Evolutionary conservation across 1,140 invertebrate genomes (phyloP), one percentile per base, ranked within the genome.

Genomic region (Drosophila repleta): DNA sequence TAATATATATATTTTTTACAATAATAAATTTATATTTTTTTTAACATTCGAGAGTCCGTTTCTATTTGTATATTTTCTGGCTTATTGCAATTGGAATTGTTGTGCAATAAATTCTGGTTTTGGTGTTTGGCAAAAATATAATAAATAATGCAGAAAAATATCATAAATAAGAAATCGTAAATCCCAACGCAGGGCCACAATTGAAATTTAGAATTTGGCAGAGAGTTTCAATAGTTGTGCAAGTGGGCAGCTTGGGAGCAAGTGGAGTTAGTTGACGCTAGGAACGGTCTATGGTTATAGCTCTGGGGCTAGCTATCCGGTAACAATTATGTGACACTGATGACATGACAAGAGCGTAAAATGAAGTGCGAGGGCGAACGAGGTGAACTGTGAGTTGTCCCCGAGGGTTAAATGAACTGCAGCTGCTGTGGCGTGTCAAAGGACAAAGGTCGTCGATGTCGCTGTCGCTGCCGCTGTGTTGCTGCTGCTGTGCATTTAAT

Each of bases 401-500:
- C 45, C 24, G 21, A 21, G 67, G 67, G 61, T 35, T 70, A 51
- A 70, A 70, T 56, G 67, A 62, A 69, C 43, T 62, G 51, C 51
- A 43, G 26, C 20, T 69, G 57, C 26, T 66, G 46, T 66, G 58
- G 11, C 7, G 21, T 55, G 62, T 58, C 68, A 61, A 60, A 60
- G 56, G 49, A 73, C 60, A 71, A 73, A 61, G 70, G 68, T 71
- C 53, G 68, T 15, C 52, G 66, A 26, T 69, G 61, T 53, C 48
- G 56, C 62, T 43, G 68, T 20, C 52, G 66, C 17, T 62, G 61
- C 41, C 32, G 51, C 62, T 29, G 62, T 13, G 68, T 18, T 24
- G 57, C 17, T 61, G 61, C 46, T 48, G 56, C 62, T 74, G 70
- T 74, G 70, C 74, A 62, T 76, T 76, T 77, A 74, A 77, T 69